Conservation (phyloP, 2,888 invertebrate genomes). For the Tenthredo scrophulariae region DNA sequence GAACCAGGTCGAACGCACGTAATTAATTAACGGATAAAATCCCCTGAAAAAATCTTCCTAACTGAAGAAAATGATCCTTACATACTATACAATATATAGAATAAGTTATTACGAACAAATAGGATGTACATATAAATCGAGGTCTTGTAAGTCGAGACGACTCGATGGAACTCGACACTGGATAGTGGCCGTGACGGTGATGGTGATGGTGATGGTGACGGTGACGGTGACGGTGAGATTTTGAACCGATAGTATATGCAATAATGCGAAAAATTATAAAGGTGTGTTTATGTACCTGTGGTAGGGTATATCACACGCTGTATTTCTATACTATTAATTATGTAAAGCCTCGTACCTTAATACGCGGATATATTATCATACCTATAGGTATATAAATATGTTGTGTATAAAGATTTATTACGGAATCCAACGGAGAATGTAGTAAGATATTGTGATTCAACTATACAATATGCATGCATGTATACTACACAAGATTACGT, state of each 20-base stretch:
- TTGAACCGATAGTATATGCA: background rate
- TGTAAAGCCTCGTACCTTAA: background rate
- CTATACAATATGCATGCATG: background rate
- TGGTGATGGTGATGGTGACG: conserved; percentile 17
- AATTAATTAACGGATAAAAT: too few relatives aligned
- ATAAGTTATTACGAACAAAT: conserved; percentile 12
- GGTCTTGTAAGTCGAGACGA: conserved; percentile 47
- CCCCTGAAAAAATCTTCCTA: background rate
- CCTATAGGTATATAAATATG: background rate
- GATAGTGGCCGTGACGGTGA: conserved; percentile 9
- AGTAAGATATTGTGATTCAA: conserved; percentile 3
- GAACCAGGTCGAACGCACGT: background rate
- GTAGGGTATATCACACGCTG: background rate
- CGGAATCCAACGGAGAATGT: conserved; percentile 35
- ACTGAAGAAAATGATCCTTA: background rate
- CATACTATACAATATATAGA: background rate
- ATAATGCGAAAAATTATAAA: background rate
- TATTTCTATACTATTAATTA: background rate
- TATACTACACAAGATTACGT: background rate
- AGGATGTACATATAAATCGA: conserved; percentile 30
- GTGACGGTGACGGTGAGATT: conserved; percentile 19
- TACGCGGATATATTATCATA: background rate
- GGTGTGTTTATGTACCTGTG: background rate
- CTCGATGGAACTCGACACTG: conserved; percentile 46
- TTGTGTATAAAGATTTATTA: background rate